phyloP scores from a whole-genome alignment of 2,888 invertebrate species.

The Chrysopilus asiliformis region DNA sequence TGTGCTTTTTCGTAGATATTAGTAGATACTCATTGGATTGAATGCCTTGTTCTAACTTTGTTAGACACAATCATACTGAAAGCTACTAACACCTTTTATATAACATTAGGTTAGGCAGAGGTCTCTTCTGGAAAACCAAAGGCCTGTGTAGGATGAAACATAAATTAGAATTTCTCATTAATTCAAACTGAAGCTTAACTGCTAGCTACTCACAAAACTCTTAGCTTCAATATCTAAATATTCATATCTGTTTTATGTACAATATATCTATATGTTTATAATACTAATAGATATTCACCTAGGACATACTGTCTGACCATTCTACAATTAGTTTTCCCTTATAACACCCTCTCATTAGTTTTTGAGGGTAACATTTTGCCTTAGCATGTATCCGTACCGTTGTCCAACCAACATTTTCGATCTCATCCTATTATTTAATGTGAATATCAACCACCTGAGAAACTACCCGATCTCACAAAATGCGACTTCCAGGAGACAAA shows the following conservation, averaged over 20 bases:
- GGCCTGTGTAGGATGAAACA: slow-evolving; percentile 14
- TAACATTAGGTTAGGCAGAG: no score
- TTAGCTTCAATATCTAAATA: slow-evolving; percentile 9
- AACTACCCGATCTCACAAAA: no score
- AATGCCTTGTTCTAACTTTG: neutral
- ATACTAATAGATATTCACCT: slow-evolving; percentile 4
- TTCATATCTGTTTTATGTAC: neutral
- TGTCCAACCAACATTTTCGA: no score
- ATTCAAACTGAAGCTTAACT: slow-evolving; percentile 14
- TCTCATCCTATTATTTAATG: no score
- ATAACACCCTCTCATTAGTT: slow-evolving; percentile 16
- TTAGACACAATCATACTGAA: neutral
- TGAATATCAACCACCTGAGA: no score
- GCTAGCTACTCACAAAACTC: slow-evolving; percentile 15
- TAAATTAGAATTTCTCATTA: slow-evolving; percentile 16
- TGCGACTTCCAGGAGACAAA: no score
- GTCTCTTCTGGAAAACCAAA: neutral
- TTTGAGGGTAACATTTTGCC: no score
- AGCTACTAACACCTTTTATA: neutral
- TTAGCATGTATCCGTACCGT: no score
- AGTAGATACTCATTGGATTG: no score
- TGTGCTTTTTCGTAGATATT: no score
- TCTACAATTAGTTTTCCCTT: slow-evolving; percentile 15
- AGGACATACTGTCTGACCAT: slow-evolving; percentile 15
- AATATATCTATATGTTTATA: no score